phyloP scores from a whole-genome alignment of 2,888 invertebrate genomes.

The Lasioglossum leucozonium region DNA sequence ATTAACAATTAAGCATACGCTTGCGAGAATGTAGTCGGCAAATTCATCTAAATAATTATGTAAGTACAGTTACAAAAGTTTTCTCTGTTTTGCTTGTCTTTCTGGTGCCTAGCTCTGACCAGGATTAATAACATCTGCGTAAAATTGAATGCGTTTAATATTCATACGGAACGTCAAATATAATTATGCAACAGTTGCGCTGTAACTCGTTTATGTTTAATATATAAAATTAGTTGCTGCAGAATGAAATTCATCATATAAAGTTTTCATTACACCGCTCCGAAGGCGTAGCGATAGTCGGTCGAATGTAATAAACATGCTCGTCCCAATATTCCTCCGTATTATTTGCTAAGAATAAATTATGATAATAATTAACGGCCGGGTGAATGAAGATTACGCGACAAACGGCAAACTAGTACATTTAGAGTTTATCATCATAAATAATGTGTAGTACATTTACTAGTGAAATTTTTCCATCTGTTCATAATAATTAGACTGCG shows the following conservation, averaged over 20 bases:
- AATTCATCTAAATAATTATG: constrained; percentile 1
- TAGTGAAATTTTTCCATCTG: too few species aligned
- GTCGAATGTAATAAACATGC: constrained; percentile 30
- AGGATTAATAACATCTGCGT: constrained; percentile 46
- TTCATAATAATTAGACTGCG: too few species aligned
- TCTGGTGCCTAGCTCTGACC: neutral
- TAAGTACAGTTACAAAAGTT: neutral
- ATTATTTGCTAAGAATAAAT: constrained; percentile 25
- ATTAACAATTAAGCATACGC: neutral
- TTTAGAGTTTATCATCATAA: too few species aligned
- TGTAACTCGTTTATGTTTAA: constrained; percentile 41
- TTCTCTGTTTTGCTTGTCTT: neutral
- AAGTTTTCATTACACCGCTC: constrained; percentile 43
- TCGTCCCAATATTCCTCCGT: neutral
- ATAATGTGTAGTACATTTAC: too few species aligned
- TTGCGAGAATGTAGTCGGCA: neutral
- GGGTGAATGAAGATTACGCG: neutral
- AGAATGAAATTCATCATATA: constrained; percentile 46
- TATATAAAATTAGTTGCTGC: constrained; percentile 53
- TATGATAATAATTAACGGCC: neutral
- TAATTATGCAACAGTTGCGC: constrained; percentile 46
- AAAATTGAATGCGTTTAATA: constrained; percentile 51
- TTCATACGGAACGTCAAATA: constrained; percentile 52
- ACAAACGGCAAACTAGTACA: neutral
- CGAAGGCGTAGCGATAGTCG: constrained; percentile 34